Conservation (phyloP, 2,797 vertebrate species). For the Ctenopoma multispine region DNA sequence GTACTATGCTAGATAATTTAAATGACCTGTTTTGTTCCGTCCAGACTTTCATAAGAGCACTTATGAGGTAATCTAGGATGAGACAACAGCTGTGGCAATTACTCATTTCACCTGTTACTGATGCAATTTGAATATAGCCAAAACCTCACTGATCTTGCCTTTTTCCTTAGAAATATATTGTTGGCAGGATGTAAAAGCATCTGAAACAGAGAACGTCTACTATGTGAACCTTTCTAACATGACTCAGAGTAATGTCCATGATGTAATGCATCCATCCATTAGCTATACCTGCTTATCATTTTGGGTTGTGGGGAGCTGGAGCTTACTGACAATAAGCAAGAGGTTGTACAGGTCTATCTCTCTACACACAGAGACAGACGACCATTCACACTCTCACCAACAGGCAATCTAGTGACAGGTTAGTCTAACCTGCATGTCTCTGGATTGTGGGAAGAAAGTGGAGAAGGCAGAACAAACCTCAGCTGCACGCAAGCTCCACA, state of each 20-base stretch:
- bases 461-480: too few relatives aligned
- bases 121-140: constrained; percentile 25
- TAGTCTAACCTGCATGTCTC: not conserved
- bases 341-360: not conserved
- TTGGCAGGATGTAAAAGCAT: constrained; percentile 35
- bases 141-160: not conserved
- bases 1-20: constrained; percentile 9
- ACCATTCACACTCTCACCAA: not conserved
- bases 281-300: too few relatives aligned
- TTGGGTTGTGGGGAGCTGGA: too few relatives aligned
- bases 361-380: not conserved
- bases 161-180: constrained; percentile 43
- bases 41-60: constrained; percentile 26
- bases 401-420: not conserved
- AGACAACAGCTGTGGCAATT: constrained; percentile 41
- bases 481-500: not conserved
- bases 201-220: not conserved
- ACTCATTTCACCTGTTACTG: constrained; percentile 57
- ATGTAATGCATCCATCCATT: too few relatives aligned
- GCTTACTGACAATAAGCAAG: too few relatives aligned
- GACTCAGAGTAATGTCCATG: not conserved
- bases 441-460: too few relatives aligned
- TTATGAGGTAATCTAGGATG: constrained; percentile 26
- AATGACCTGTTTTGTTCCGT: constrained; percentile 31
- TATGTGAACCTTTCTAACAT: not conserved